Conservation (phyloP, 2,888 invertebrate genomes). For the Eupithecia subfuscata region DNA sequence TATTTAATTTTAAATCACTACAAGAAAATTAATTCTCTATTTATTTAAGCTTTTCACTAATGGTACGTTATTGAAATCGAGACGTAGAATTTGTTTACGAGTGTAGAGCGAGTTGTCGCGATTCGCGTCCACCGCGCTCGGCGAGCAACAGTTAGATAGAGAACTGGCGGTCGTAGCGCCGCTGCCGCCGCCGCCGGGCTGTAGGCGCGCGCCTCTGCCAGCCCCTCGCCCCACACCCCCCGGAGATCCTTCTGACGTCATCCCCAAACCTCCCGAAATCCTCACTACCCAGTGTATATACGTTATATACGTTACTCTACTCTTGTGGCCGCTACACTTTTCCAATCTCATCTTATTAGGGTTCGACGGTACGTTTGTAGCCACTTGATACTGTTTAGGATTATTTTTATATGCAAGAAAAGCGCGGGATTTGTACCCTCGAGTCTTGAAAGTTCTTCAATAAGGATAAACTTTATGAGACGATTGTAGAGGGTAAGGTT, state of each 20-base stretch:
- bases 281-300: constrained; percentile 56
- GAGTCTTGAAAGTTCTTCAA: constrained; percentile 38
- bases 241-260: constrained; percentile 73
- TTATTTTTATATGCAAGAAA: constrained; percentile 47
- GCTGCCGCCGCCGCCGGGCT: constrained; percentile 49
- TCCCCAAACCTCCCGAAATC: constrained; percentile 72
- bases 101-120: constrained; percentile 53
- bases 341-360: constrained; percentile 48
- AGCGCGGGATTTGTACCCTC: constrained; percentile 38
- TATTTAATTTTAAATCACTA: constrained; percentile 51
- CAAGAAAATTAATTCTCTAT: constrained; percentile 20
- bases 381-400: constrained; percentile 43
- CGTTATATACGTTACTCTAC: constrained; percentile 17
- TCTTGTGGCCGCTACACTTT: constrained; percentile 64
- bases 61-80: constrained; percentile 50
- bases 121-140: constrained; percentile 73
- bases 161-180: constrained; percentile 31
- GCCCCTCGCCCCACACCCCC: constrained; percentile 47
- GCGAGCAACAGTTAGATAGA: constrained; percentile 74
- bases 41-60: constrained; percentile 43
- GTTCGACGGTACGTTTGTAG: constrained; percentile 47
- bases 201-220: constrained; percentile 66
- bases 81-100: constrained; percentile 71
- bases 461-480: constrained; percentile 38
- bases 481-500: constrained; percentile 22